These are phyloP conservation scores for Troides aeacus DNA, from an alignment of 2,888 invertebrate genomes.

Conservation along the genomic window DNA sequence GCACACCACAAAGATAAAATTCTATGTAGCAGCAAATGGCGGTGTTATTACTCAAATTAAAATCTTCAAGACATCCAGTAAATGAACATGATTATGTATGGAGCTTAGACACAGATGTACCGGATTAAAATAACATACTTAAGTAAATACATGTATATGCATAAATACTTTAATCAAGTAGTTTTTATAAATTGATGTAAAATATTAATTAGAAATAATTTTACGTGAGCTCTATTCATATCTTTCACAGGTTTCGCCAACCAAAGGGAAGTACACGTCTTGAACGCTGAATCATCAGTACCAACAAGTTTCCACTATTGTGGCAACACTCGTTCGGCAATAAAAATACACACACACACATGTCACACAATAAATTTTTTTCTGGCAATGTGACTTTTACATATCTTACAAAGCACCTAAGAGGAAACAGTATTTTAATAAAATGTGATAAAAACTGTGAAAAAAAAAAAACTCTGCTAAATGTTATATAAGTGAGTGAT, in stretches of 20 bases:
- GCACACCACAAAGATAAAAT: no score
- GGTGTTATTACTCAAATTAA: no score
- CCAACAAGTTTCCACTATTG: constrained; percentile 57
- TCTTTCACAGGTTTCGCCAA: constrained; percentile 57
- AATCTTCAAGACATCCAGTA: no score
- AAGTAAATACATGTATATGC: no score
- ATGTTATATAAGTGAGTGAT: constrained; percentile 64
- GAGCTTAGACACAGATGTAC: no score
- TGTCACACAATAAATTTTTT: constrained; percentile 37
- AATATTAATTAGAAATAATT: no score
- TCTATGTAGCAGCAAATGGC: no score
- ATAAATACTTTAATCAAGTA: no score
- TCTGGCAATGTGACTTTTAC: constrained; percentile 44
- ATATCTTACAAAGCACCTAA: constrained; percentile 47
- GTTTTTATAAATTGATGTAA: no score
- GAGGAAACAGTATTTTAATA: constrained; percentile 70
- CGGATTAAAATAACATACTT: no score
- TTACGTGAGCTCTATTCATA: no score
- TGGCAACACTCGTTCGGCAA: constrained; percentile 44
- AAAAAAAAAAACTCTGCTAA: constrained; percentile 54
- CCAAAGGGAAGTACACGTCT: constrained; percentile 66
- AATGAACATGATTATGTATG: no score
- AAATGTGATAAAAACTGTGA: constrained; percentile 75
- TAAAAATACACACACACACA: constrained; percentile 33
- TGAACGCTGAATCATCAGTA: constrained; percentile 63